These are phyloP conservation scores for Perognathus longimembris DNA, from an alignment of 2,113 vertebrate genomes.

Conservation along the genomic window DNA sequence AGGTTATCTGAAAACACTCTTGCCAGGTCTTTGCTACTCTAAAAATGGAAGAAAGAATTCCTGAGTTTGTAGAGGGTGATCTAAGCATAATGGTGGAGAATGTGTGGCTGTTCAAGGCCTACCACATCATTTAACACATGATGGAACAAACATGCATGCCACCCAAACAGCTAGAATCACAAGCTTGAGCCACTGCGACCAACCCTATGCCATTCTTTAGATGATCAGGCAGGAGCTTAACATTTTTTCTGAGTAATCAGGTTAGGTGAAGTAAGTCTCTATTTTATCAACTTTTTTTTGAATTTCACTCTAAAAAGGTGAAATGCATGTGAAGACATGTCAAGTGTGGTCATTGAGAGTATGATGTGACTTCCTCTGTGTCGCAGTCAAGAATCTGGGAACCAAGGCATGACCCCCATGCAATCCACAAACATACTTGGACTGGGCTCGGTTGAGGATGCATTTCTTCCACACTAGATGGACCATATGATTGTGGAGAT, in stretches of 20 bases:
- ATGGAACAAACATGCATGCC: no score
- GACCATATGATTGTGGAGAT: slow-evolving; percentile 95
- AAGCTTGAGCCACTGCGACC: no score
- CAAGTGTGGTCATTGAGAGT: background rate
- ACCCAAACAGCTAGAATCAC: no score
- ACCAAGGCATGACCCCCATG: background rate
- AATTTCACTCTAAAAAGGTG: background rate
- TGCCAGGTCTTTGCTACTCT: slow-evolving; percentile 11
- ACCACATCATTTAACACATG: no score
- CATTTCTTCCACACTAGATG: slow-evolving; percentile 98
- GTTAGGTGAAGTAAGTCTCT: background rate
- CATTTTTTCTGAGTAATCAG: background rate
- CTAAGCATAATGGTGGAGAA: background rate
- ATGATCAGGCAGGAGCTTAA: slow-evolving; percentile 18
- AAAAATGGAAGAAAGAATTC: slow-evolving; percentile 9
- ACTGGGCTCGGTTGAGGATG: slow-evolving; percentile 94
- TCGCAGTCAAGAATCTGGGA: background rate
- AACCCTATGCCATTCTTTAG: background rate
- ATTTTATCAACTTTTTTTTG: slow-evolving; percentile 11
- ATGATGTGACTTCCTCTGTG: background rate
- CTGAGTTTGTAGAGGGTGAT: slow-evolving; percentile 26
- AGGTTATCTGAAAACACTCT: slow-evolving; percentile 59
- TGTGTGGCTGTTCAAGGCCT: no score
- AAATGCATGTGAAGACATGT: background rate
- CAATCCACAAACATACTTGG: slow-evolving; percentile 88